Conservation (phyloP, 2,888 invertebrate species). For the Watsonalla binaria region DNA sequence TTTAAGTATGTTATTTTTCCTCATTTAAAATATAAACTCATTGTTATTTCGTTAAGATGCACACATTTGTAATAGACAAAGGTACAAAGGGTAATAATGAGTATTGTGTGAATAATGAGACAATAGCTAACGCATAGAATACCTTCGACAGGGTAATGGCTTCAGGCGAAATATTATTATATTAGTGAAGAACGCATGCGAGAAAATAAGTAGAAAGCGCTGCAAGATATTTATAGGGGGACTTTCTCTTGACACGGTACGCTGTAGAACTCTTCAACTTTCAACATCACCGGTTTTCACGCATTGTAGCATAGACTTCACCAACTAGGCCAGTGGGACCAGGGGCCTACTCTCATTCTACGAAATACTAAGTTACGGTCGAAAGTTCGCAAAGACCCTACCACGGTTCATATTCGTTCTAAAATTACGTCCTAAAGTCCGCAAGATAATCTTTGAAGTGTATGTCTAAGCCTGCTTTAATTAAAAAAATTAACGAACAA, state of each 20-base stretch:
- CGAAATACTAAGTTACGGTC: too few species aligned
- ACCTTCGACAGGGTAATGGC: constrained; percentile 48
- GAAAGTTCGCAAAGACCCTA: too few species aligned
- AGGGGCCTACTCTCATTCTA: not conserved
- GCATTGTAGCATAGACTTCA: not conserved
- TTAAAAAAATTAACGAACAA: too few species aligned
- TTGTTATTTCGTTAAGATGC: too few species aligned
- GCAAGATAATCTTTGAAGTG: too few species aligned
- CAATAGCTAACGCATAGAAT: constrained; percentile 17
- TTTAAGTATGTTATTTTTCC: too few species aligned
- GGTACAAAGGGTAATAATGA: not conserved
- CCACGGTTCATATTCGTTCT: too few species aligned
- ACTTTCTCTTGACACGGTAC: constrained; percentile 67
- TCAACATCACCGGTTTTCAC: not conserved
- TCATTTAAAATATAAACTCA: too few species aligned
- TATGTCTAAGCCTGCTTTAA: too few species aligned
- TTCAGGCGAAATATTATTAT: constrained; percentile 45
- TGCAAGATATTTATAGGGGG: constrained; percentile 48
- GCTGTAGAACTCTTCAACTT: constrained; percentile 14
- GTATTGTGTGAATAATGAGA: constrained; percentile 1
- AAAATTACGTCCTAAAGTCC: too few species aligned
- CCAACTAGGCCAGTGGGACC: not conserved
- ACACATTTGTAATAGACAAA: too few species aligned
- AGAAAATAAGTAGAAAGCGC: constrained; percentile 54
- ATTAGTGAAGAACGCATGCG: constrained; percentile 51